Conservation (phyloP, 2,797 vertebrate genomes). For the Telmatherina bonti region DNA sequence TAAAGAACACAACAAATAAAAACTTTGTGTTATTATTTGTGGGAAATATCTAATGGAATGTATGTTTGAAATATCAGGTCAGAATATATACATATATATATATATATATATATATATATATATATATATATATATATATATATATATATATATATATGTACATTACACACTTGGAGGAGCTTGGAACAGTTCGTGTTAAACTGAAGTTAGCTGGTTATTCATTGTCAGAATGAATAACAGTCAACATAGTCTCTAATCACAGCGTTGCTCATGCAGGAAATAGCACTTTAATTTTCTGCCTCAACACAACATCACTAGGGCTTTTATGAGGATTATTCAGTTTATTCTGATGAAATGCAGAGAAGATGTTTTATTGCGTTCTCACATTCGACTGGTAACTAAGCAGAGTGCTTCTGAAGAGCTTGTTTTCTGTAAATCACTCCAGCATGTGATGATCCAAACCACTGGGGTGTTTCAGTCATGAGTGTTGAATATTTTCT, state of each 20-base stretch:
- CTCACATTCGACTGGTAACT: constrained; percentile 47
- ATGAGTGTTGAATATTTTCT: constrained; percentile 58
- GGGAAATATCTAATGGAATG: background rate
- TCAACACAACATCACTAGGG: constrained; percentile 49
- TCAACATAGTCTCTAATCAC: constrained; percentile 37
- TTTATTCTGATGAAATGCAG: constrained; percentile 66
- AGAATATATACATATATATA: background rate
- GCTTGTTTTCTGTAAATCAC: constrained; percentile 55
- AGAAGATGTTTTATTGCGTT: constrained; percentile 56
- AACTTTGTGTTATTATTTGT: background rate
- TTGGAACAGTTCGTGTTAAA: too few relatives aligned
- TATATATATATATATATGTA: too few relatives aligned
- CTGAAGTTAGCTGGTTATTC: constrained; percentile 56
- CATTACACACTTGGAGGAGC: too few relatives aligned
- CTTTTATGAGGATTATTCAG: constrained; percentile 63
- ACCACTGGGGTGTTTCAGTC: constrained; percentile 47
- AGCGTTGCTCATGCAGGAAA: constrained; percentile 45
- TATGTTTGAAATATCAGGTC: constrained; percentile 17
- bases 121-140: too few relatives aligned
- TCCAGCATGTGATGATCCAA: constrained; percentile 64
- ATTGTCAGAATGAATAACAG: constrained; percentile 58
- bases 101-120: too few relatives aligned
- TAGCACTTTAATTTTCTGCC: constrained; percentile 46
- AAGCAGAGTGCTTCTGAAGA: constrained; percentile 33
- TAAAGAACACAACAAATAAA: background rate